A percentile compares a stretch with the other conserved stretches of the same genome.
These are phyloP conservation scores for Leptodactylus fallax DNA, from an alignment of 2,797 vertebrate species.

Conservation along the genomic window DNA sequence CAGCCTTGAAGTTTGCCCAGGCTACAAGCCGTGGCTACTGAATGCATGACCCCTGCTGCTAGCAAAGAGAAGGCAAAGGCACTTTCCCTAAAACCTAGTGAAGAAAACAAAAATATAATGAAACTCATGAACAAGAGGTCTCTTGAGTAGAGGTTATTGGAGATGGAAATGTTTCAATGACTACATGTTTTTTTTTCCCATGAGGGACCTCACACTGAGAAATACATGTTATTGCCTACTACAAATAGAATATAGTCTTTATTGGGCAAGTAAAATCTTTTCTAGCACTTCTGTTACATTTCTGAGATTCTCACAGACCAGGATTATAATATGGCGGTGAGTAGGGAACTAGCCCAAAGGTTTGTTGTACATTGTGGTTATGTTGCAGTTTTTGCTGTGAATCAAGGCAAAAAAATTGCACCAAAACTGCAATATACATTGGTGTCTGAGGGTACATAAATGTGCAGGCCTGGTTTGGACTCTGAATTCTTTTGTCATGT, in stretches of 20 bases:
- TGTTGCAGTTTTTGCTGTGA: too few relatives aligned
- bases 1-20: conserved; percentile 90
- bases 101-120: neutral
- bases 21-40: conserved; percentile 92
- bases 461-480: too few relatives aligned
- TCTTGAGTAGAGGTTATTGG: neutral
- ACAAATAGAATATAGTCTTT: too few relatives aligned
- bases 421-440: too few relatives aligned
- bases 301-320: neutral
- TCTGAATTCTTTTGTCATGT: too few relatives aligned
- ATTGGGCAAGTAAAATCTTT: neutral
- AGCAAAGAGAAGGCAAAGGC: conserved; percentile 90
- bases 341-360: too few relatives aligned
- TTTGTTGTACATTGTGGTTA: too few relatives aligned
- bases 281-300: neutral
- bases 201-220: too few relatives aligned
- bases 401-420: too few relatives aligned
- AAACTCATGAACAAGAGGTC: neutral
- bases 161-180: neutral
- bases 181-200: neutral
- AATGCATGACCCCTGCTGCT: conserved; percentile 92
- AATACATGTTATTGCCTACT: neutral
- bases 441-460: too few relatives aligned
- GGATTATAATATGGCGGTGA: too few relatives aligned
- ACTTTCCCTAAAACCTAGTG: conserved; percentile 86